A percentile compares a stretch with the other conserved stretches of the same genome.
Conservation (phyloP, 2,797 vertebrate genomes). For the Tragelaphus eurycerus region DNA sequence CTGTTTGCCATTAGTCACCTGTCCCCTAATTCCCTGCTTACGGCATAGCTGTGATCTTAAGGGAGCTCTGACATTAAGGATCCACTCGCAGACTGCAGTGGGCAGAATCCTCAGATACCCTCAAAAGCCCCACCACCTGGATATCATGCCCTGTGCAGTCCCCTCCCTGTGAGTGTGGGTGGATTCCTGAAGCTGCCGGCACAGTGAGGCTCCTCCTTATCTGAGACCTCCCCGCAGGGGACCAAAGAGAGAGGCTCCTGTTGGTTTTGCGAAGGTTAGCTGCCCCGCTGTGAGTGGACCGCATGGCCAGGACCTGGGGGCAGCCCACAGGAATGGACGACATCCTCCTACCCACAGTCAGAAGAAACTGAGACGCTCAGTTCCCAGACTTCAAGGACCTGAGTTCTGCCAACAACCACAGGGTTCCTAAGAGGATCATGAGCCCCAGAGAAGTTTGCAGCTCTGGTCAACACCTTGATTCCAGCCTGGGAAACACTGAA, state of each 20-base stretch:
- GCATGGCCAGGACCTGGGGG: neutral
- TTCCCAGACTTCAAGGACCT: neutral
- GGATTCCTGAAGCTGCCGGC: too few relatives aligned
- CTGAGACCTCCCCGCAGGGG: neutral
- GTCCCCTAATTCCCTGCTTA: neutral
- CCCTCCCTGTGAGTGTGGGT: too few relatives aligned
- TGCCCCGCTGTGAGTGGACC: neutral
- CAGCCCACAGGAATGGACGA: neutral
- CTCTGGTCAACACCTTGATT: neutral
- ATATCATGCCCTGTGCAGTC: fast-evolving
- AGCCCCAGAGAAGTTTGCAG: neutral
- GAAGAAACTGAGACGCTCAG: neutral
- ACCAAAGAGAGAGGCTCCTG: neutral
- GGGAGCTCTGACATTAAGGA: fast-evolving
- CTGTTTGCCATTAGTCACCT: neutral
- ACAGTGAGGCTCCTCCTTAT: neutral
- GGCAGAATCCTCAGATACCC: neutral
- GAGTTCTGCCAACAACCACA: neutral
- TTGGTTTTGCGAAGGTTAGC: neutral
- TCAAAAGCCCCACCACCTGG: too few relatives aligned
- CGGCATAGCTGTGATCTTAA: neutral
- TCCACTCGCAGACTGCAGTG: too few relatives aligned
- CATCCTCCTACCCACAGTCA: neutral
- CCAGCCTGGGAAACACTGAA: neutral
- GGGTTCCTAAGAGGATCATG: neutral